A percentile compares a stretch with the other conserved stretches of the same genome.
Evolutionary conservation across 2,888 invertebrate genomes (phyloP).

Genomic region (Cephus pulcher): DNA sequence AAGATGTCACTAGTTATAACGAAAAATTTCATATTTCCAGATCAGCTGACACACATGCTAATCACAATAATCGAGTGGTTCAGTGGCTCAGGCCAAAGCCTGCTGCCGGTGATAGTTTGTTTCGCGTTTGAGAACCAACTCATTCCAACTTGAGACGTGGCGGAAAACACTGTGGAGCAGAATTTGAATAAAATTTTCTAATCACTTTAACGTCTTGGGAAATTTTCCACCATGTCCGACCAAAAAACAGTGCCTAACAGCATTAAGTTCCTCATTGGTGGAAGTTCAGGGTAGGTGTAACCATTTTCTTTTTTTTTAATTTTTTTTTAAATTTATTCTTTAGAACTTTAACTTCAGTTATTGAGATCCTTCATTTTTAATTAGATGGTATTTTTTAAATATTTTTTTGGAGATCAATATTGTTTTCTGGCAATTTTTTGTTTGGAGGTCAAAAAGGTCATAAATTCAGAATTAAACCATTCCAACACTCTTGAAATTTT

Average conservation of each 20-base stretch:
- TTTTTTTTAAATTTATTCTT: background rate
- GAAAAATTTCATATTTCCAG: background rate
- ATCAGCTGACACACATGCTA: constrained; percentile 1
- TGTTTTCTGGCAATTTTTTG: background rate
- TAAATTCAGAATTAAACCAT: constrained; percentile 2
- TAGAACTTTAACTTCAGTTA: background rate
- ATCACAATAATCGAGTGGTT: background rate
- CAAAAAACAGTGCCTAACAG: constrained; percentile 57
- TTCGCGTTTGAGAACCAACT: background rate
- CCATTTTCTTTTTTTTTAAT: background rate
- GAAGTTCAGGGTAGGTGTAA: constrained; percentile 57
- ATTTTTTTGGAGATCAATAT: background rate
- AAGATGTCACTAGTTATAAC: background rate
- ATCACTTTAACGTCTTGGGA: background rate
- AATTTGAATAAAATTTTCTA: background rate
- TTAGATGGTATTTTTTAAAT: background rate
- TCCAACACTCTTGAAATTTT: background rate
- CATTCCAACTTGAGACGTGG: background rate
- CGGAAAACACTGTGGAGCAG: background rate
- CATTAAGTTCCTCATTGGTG: constrained; percentile 60
- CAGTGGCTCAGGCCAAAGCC: background rate
- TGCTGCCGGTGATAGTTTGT: background rate
- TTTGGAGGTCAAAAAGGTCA: constrained; percentile 30
- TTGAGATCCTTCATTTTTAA: background rate
- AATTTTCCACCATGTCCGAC: constrained; percentile 40